A percentile compares a stretch with the other conserved stretches of the same genome.
Conservation (phyloP, 30 jellyfish, hydroid and myxozoan species). For the Chrysaora quinquecirrha region DNA sequence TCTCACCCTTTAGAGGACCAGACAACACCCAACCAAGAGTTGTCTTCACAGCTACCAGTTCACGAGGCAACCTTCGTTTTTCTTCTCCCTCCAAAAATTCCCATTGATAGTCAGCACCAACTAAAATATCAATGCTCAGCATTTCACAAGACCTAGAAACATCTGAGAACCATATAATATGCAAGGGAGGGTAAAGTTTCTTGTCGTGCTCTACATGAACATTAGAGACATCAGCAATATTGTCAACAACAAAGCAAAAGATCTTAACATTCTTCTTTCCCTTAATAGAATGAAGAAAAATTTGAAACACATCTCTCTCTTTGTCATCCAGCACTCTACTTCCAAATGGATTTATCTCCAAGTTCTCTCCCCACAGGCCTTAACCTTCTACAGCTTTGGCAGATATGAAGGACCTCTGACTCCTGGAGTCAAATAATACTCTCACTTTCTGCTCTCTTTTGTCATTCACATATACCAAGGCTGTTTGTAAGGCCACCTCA, state of each 20-base stretch:
- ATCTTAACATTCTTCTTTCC: conserved; percentile 35
- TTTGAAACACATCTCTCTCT: conserved; percentile 39
- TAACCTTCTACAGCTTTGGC: conserved; percentile 14
- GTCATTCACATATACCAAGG: conserved; percentile 25
- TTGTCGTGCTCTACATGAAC: conserved; percentile 26
- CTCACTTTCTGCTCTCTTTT: conserved; percentile 12
- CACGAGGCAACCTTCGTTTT: neutral
- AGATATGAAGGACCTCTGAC: conserved; percentile 22
- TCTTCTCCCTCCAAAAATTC: neutral
- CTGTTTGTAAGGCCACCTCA: conserved; percentile 16
- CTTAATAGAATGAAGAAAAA: conserved; percentile 28
- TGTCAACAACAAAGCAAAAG: conserved; percentile 59
- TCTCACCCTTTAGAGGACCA: neutral
- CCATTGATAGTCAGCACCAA: neutral
- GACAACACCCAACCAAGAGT: conserved; percentile 1
- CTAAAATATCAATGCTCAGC: neutral
- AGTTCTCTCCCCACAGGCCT: too few species aligned
- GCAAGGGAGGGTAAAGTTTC: conserved; percentile 39
- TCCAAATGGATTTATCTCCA: too few species aligned
- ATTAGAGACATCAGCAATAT: conserved; percentile 20
- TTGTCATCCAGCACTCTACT: conserved; percentile 41
- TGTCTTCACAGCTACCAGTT: neutral
- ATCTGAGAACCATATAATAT: conserved; percentile 36
- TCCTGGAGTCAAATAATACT: conserved; percentile 11
- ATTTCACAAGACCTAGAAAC: neutral